Evolutionary conservation across 1,140 invertebrate genomes (phyloP).

Genomic region (Conopomorpha cramerella): DNA sequence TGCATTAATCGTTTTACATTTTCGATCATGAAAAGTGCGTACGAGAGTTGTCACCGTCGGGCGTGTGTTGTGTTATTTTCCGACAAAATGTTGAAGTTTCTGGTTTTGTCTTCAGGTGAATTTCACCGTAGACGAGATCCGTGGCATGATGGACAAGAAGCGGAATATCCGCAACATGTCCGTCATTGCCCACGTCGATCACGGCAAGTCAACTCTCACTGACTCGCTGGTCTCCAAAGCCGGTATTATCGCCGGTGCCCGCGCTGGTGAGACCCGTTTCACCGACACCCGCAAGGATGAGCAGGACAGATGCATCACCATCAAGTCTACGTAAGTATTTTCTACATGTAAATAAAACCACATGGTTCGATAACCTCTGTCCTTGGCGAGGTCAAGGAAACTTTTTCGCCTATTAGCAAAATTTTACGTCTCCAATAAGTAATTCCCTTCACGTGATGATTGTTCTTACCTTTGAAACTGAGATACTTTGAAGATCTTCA

Average conservation of each 20-base stretch:
- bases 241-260: conserved; percentile 98
- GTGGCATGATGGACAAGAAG: conserved; percentile 99
- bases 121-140: conserved; percentile 99
- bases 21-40: conserved; percentile 22
- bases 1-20: too few species aligned
- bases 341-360: conserved; percentile 8
- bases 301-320: conserved; percentile 99
- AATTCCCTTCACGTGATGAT: conserved; percentile 30
- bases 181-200: conserved; percentile 99
- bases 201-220: conserved; percentile 99
- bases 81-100: conserved; percentile 21
- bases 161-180: conserved; percentile 99
- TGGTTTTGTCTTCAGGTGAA: conserved; percentile 84
- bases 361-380: conserved; percentile 11
- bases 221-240: conserved; percentile 99
- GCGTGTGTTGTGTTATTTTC: conserved; percentile 26
- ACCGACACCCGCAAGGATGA: conserved; percentile 99
- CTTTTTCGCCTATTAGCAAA: too few species aligned
- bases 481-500: conserved; percentile 40
- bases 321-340: conserved; percentile 96
- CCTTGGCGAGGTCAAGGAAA: too few species aligned
- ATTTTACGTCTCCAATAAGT: too few species aligned
- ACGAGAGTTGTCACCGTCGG: conserved; percentile 16
- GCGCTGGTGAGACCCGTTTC: conserved; percentile 98
- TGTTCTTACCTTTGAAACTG: conserved; percentile 53